Conservation (phyloP, 2,113 vertebrate genomes). For the Heterocephalus glaber region DNA sequence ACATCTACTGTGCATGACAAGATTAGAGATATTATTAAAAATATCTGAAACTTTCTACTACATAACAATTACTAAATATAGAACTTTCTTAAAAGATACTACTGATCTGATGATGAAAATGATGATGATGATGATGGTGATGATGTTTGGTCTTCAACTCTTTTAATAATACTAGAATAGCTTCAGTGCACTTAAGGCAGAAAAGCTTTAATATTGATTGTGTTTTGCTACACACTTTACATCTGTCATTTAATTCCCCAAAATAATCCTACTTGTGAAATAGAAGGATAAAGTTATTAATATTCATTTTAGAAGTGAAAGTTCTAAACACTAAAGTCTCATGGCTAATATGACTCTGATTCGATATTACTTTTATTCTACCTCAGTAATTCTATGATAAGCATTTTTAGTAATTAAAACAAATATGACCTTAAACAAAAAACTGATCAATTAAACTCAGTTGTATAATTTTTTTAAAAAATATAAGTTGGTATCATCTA, state of each 20-base stretch:
- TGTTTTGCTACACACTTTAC: neutral
- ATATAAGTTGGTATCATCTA: neutral
- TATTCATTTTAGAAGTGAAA: neutral
- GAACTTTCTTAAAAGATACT: neutral
- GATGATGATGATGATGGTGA: neutral
- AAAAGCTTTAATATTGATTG: neutral
- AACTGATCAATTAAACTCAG: neutral
- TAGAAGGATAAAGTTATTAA: neutral
- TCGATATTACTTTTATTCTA: neutral
- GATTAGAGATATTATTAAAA: neutral
- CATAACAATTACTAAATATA: neutral
- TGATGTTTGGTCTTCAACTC: neutral
- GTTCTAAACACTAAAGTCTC: neutral
- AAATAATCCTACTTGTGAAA: neutral
- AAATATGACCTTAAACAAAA: neutral
- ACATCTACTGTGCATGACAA: neutral
- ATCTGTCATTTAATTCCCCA: neutral
- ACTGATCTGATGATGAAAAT: neutral
- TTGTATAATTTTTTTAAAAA: neutral
- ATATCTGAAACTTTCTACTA: neutral
- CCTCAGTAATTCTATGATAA: neutral
- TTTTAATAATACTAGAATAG: neutral
- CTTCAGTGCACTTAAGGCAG: neutral
- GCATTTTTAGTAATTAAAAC: neutral
- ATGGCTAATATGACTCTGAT: neutral